Conservation (phyloP, 2,888 invertebrate genomes). For the Harpagoxenus sublaevis region DNA sequence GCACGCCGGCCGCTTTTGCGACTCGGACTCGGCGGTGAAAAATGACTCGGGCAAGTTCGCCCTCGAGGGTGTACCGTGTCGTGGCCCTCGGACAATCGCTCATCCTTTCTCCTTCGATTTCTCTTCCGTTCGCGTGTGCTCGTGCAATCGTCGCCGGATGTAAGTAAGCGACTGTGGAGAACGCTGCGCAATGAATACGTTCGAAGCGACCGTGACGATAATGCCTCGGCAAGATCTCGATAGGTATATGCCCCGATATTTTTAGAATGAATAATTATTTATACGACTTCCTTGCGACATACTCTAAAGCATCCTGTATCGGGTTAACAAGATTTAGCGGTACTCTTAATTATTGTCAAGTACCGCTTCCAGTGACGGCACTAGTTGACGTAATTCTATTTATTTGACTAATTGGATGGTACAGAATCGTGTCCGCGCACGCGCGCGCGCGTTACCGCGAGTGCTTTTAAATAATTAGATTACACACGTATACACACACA, state of each 20-base stretch:
- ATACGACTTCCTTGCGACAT: not conserved
- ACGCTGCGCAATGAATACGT: not conserved
- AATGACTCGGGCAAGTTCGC: constrained; percentile 68
- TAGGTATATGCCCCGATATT: not conserved
- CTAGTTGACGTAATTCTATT: constrained; percentile 16
- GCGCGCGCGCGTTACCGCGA: not conserved
- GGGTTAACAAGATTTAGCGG: constrained; percentile 12
- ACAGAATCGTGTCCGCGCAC: not conserved
- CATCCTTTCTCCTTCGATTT: constrained; percentile 70
- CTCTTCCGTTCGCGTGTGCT: constrained; percentile 63
- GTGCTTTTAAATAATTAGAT: constrained; percentile 44
- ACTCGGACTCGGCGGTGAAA: constrained; percentile 64
- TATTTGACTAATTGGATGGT: constrained; percentile 21
- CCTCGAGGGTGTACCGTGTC: constrained; percentile 51
- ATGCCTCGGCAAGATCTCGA: not conserved
- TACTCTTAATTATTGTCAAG: constrained; percentile 26
- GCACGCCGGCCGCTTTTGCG: constrained; percentile 16
- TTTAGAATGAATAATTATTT: not conserved
- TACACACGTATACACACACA: not conserved
- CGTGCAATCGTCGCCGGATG: constrained; percentile 59
- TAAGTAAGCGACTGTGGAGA: not conserved
- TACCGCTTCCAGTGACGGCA: not conserved
- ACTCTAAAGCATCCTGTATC: not conserved
- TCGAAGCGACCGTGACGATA: not conserved
- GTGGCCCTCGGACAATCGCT: constrained; percentile 64